These are phyloP conservation scores for Caenorhabditis elegans DNA, from an alignment of 1,140 invertebrate species.

Conservation along the genomic window WBcel235 BX284605.5:5017001-5017500, in stretches of 20 bases:
- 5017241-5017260: not conserved
- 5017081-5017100: not conserved
- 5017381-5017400: too few species aligned
- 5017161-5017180: not conserved
- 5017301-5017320: too few species aligned
- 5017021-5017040: not conserved
- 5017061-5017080: not conserved
- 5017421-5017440: too few species aligned
- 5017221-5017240: not conserved
- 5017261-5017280: not conserved
- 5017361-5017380: too few species aligned
- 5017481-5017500: too few species aligned
- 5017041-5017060: not conserved
- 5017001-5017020: not conserved
- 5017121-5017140: not conserved
- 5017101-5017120: constrained; percentile 1
- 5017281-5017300: too few species aligned
- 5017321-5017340: too few species aligned
- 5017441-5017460: too few species aligned
- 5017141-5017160: not conserved
- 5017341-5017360: too few species aligned
- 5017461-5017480: too few species aligned
- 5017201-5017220: not conserved
- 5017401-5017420: too few species aligned
- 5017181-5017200: not conserved